Evolutionary conservation across 2,888 invertebrate genomes (phyloP).

Genomic region (Busseola fusca): DNA sequence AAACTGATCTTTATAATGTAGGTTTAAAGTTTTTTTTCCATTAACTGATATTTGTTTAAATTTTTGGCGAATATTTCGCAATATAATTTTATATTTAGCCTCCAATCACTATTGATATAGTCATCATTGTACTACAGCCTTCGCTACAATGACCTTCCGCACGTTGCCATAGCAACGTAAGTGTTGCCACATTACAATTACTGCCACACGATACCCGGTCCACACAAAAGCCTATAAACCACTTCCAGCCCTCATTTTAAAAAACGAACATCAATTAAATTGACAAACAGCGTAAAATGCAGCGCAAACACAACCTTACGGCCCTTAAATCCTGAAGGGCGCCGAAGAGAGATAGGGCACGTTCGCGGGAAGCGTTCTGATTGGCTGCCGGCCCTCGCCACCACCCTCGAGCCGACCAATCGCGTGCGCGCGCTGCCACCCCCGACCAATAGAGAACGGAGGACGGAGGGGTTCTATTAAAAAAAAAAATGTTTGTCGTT

Average conservation of each 20-base stretch:
- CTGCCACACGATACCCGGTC: slow-evolving; percentile 41
- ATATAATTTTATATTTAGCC: too few species aligned
- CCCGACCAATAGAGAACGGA: slow-evolving; percentile 62
- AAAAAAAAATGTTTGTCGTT: slow-evolving; percentile 64
- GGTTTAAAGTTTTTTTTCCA: too few species aligned
- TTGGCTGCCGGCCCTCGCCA: slow-evolving; percentile 71
- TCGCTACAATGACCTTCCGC: slow-evolving; percentile 16
- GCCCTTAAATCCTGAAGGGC: slow-evolving; percentile 79
- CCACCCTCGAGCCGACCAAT: slow-evolving; percentile 75
- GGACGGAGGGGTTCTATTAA: slow-evolving; percentile 60
- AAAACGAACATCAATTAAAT: slow-evolving; percentile 84
- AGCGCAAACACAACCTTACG: slow-evolving; percentile 84
- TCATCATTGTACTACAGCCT: too few species aligned
- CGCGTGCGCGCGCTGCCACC: slow-evolving; percentile 66
- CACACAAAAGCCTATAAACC: slow-evolving; percentile 57
- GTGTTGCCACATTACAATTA: slow-evolving; percentile 37
- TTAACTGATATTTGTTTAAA: too few species aligned
- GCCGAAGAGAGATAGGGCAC: slow-evolving; percentile 83
- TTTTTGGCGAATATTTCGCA: too few species aligned
- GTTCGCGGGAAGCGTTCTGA: slow-evolving; percentile 70
- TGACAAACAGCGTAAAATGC: slow-evolving; percentile 86
- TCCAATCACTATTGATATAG: too few species aligned
- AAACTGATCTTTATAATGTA: too few species aligned
- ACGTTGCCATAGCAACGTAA: not conserved
- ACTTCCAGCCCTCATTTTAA: slow-evolving; percentile 70